Evolutionary conservation across 2,113 vertebrate genomes (phyloP).

Genomic region (Alligator mississippiensis): DNA sequence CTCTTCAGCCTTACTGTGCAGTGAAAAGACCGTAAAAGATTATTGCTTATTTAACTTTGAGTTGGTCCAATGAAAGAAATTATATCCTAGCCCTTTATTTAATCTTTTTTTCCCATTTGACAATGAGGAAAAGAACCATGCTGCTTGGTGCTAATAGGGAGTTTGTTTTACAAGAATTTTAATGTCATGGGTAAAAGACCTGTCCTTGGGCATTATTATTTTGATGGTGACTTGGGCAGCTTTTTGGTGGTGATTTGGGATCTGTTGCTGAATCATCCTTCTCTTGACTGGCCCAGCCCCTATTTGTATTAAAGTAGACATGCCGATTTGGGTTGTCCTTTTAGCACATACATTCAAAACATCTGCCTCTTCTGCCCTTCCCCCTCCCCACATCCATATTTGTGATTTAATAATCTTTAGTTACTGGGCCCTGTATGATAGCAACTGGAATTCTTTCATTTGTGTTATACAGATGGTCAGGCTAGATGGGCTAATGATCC

Average conservation of each 20-base stretch:
- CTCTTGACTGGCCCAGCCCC: background rate
- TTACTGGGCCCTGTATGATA: background rate
- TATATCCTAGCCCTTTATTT: background rate
- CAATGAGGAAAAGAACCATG: background rate
- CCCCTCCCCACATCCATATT: background rate
- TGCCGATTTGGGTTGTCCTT: background rate
- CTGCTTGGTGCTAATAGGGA: background rate
- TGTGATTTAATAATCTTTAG: fast-evolving
- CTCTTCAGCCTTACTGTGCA: background rate
- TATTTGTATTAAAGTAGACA: background rate
- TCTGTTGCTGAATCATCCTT: background rate
- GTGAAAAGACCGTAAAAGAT: fast-evolving
- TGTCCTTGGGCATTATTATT: background rate
- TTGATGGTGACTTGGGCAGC: background rate
- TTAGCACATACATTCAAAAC: background rate
- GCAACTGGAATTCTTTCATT: fast-evolving
- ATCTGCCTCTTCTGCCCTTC: background rate
- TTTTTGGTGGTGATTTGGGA: background rate
- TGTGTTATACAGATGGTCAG: fast-evolving
- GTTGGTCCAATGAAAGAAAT: background rate
- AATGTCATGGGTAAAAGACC: background rate
- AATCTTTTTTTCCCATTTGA: background rate
- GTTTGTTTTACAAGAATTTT: background rate
- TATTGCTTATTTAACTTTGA: fast-evolving
- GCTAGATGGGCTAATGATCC: fast-evolving